These are phyloP conservation scores for Corythaeola cristata DNA, from an alignment of 2,113 vertebrate species.

Conservation along the genomic window DNA sequence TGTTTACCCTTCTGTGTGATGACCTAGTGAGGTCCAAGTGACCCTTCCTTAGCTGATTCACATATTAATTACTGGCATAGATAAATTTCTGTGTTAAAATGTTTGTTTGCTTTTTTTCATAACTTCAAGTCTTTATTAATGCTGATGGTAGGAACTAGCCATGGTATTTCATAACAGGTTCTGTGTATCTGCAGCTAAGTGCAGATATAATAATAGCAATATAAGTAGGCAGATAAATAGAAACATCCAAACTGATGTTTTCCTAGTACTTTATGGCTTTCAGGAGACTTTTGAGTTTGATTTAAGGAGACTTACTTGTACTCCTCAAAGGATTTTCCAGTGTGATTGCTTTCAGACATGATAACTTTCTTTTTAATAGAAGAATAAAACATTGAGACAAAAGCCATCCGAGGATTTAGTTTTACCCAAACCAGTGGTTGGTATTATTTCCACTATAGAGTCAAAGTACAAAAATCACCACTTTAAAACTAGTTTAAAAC, in stretches of 20 bases:
- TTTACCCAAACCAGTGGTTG: not conserved
- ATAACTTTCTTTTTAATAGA: not conserved
- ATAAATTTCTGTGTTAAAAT: not conserved
- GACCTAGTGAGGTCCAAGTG: not conserved
- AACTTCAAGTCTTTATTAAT: not conserved
- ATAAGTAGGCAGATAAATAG: not conserved
- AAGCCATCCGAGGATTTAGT: not conserved
- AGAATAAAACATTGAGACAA: not conserved
- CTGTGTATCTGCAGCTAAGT: not conserved
- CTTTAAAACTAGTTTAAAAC: not conserved
- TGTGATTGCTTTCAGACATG: not conserved
- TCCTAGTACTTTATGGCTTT: not conserved
- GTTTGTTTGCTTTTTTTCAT: not conserved
- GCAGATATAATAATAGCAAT: not conserved
- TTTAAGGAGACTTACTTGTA: not conserved
- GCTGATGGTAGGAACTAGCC: not conserved
- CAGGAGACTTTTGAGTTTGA: not conserved
- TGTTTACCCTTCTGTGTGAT: not conserved
- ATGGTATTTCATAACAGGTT: not conserved
- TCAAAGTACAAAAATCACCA: slow-evolving; percentile 13
- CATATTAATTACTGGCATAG: not conserved
- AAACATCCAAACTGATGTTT: not conserved
- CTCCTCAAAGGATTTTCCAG: not conserved
- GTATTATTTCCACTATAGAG: not conserved
- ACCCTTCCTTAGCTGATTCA: not conserved